Conservation (phyloP, 2,888 invertebrate genomes). For the Megaustenia siamemsis region DNA sequence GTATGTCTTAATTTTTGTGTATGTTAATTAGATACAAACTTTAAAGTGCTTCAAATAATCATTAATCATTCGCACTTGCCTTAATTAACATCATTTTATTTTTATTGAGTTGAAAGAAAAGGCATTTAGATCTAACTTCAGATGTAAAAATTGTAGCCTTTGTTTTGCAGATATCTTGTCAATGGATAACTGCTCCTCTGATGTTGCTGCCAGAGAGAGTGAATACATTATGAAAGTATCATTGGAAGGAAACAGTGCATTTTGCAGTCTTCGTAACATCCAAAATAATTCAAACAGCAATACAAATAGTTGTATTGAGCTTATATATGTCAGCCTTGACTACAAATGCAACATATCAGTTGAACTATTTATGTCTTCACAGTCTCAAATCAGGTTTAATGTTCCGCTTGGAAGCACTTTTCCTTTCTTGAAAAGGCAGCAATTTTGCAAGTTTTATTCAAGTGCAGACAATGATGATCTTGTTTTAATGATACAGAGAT, state of each 20-base stretch:
- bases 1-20: no score
- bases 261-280: neutral
- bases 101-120: no score
- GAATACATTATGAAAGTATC: conserved; percentile 5
- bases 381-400: neutral
- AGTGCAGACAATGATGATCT: neutral
- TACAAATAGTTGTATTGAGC: conserved; percentile 31
- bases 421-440: neutral
- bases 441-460: neutral
- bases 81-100: no score
- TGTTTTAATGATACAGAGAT: neutral
- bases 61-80: no score
- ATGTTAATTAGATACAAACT: no score
- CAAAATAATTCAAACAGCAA: neutral
- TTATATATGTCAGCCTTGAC: conserved; percentile 2
- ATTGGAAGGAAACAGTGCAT: neutral
- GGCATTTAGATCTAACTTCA: no score
- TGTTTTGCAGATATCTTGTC: neutral
- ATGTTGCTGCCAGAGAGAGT: neutral
- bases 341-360: conserved; percentile 14
- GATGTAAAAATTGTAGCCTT: no score
- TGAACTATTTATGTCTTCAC: neutral
- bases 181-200: neutral
- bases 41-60: no score
- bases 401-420: conserved; percentile 6